Percentiles rank a stretch among this genome's conserved stretches.
Conservation (phyloP, 2,888 invertebrate genomes). For the Cryptosula pallasiana region DNA sequence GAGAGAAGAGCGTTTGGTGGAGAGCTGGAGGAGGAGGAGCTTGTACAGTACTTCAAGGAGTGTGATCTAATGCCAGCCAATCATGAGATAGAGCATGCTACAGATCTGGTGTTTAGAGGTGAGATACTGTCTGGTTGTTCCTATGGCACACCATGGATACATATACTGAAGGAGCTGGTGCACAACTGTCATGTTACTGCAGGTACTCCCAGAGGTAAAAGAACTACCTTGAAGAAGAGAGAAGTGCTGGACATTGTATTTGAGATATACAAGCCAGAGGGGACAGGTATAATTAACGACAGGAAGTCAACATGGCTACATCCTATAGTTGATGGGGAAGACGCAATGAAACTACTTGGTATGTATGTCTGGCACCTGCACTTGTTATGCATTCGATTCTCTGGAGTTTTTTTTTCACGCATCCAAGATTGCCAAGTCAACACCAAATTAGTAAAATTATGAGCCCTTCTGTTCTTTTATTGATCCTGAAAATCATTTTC, state of each 20-base stretch:
- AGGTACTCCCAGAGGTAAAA: conserved; percentile 20
- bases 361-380: too few relatives aligned
- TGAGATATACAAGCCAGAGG: conserved; percentile 47
- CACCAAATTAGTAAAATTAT: too few relatives aligned
- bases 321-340: conserved; percentile 49
- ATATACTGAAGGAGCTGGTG: too few relatives aligned
- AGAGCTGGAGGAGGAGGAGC: conserved; percentile 41
- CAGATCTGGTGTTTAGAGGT: conserved; percentile 46
- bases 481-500: too few relatives aligned
- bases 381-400: too few relatives aligned
- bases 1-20: conserved; percentile 46
- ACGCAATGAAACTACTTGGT: conserved; percentile 48
- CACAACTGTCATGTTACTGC: too few relatives aligned
- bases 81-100: conserved; percentile 45
- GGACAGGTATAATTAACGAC: conserved; percentile 38
- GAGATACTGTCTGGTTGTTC: too few relatives aligned
- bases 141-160: too few relatives aligned
- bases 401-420: too few relatives aligned
- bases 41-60: conserved; percentile 45
- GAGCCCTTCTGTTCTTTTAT: too few relatives aligned
- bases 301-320: conserved; percentile 51
- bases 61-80: conserved; percentile 48
- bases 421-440: too few relatives aligned
- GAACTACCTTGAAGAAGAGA: conserved; percentile 33
- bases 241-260: conserved; percentile 47